Base-by-base conservation (phyloP, 2,888 invertebrate genomes). In the Eugnorisma glareosa region DNA sequence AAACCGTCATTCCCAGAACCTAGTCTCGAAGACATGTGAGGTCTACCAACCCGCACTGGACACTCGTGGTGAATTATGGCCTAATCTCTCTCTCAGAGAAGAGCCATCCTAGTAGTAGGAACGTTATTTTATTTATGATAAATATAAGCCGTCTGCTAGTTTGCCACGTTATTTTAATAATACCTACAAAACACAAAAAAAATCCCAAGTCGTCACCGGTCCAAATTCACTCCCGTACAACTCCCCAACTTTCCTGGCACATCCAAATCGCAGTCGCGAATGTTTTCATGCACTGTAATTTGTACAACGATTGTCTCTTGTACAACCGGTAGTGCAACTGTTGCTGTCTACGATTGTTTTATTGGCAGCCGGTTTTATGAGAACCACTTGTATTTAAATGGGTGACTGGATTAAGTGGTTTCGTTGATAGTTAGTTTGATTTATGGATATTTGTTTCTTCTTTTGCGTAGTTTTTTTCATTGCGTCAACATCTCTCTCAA, bases 271-370 rank as follows among this genome's bases (percentile, higher is more conserved):
- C 89, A 87, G 90, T 90, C 89, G 86, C 89, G 85, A 90, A 89
- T 88, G 89, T 92, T 93, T 94, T 93, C 92, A 91, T 91, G 88
- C 89, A 75, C 75, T 79, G 91, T 91, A 93, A 93, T 93, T 93
- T 91, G 93, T 90, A 91, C 91, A 90, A 79, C 86, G 79, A 88
- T 91, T 91, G 89, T 91, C 89, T 90, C 83, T 89, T 89, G 88
- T 87, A 79, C 82, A 79, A 76, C 81, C 83, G 81, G 84, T 86
- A 83, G 83, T 77, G 85, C 91, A 93, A 92, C 93, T 91, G 93
- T 93, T 93, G 92, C 91, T 91, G 88, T 86, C 81, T 79, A 48
- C 75, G 43, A 75, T 69, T 66, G 75, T 86, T 84, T 86, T 85
- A 88, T 88, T 80, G 82, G 88, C 81, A 72, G 64, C n/a, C 83